Conservation (phyloP, 2,113 vertebrate species). For the Hydropotes inermis region DNA sequence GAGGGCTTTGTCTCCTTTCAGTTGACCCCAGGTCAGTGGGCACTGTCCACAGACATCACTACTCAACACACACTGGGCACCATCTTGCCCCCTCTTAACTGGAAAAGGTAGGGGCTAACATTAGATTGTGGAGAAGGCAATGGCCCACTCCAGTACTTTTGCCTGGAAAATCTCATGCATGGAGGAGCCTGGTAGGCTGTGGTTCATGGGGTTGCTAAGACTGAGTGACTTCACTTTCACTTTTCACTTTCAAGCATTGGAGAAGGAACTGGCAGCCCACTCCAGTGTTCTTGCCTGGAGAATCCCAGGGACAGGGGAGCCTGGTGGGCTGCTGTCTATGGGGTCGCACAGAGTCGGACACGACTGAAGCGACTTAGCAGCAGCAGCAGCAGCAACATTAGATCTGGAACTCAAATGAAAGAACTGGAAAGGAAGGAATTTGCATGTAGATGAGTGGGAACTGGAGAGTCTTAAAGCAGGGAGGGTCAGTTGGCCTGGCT, state of each 20-base stretch:
- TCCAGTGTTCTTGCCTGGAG: too few species aligned
- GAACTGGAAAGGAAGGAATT: neutral
- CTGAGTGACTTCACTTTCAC: too few species aligned
- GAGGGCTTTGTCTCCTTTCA: neutral
- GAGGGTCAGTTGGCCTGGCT: neutral
- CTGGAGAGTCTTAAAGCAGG: neutral
- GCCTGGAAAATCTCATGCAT: too few species aligned
- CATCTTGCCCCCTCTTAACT: neutral
- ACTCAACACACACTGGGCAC: neutral
- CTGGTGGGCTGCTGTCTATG: too few species aligned
- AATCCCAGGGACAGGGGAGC: too few species aligned
- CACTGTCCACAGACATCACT: neutral
- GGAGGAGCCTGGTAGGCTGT: too few species aligned
- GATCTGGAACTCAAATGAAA: neutral
- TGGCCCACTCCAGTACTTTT: too few species aligned
- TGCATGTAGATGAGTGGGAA: neutral
- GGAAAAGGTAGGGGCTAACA: neutral
- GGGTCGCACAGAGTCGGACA: too few species aligned
- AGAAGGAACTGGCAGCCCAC: too few species aligned
- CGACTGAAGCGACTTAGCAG: too few species aligned
- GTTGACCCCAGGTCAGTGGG: neutral
- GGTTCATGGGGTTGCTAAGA: too few species aligned
- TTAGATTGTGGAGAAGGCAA: neutral
- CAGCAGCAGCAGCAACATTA: neutral
- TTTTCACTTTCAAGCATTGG: too few species aligned